These are phyloP conservation scores for Zosterops hypoxanthus DNA, from an alignment of 2,113 vertebrate genomes.

Conservation along the genomic window DNA sequence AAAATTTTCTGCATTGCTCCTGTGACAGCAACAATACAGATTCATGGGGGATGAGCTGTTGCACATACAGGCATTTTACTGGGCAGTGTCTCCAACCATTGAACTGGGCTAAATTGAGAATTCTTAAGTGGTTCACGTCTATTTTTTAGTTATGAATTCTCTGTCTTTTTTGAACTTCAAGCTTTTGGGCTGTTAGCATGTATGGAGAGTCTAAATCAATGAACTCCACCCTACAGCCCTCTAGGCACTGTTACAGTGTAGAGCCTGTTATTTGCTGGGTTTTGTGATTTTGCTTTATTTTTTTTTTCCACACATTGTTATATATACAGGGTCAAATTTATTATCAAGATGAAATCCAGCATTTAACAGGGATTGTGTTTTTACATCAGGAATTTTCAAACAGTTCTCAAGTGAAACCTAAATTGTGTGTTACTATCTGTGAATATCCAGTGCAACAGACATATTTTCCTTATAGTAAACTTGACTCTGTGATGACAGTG, in stretches of 20 bases:
- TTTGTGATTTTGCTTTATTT: not conserved
- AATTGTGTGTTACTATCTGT: not conserved
- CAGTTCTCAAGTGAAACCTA: not conserved
- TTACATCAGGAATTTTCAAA: not conserved
- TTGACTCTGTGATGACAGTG: not conserved
- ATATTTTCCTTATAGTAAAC: not conserved
- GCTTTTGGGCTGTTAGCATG: not conserved
- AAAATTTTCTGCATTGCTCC: not conserved
- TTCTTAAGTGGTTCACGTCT: not conserved
- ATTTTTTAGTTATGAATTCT: not conserved
- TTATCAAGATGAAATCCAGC: not conserved
- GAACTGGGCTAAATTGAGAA: not conserved
- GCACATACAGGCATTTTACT: not conserved
- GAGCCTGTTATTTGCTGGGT: not conserved
- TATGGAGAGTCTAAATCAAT: not conserved
- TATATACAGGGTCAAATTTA: not conserved
- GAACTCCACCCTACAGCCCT: not conserved
- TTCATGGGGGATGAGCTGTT: not conserved
- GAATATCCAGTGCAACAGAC: not conserved
- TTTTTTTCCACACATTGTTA: not conserved
- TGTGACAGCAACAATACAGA: accelerated
- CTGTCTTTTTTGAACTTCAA: not conserved
- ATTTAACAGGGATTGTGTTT: not conserved
- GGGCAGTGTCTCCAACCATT: not conserved
- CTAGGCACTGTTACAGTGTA: not conserved